Evolutionary conservation across 2,797 vertebrate species (phyloP), one percentile per base, ranked within the genome.

Genomic region (Buceros bicornis): DNA sequence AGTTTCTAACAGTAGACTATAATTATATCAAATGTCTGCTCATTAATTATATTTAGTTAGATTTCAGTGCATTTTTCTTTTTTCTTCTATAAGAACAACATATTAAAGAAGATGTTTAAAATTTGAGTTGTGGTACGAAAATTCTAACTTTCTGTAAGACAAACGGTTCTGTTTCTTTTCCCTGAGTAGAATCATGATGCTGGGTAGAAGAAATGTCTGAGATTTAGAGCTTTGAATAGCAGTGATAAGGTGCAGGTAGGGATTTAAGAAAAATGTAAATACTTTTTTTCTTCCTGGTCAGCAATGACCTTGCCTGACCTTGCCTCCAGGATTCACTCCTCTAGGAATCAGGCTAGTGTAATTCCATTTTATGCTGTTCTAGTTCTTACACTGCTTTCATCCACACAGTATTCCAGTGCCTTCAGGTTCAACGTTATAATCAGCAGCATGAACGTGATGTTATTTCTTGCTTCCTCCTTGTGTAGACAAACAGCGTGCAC

Each of bases 331-430:
- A 90, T 62, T 95, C 25, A 82, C 12, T 82, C 56, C 40, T 77
- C 43, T 51, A 58, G 67, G 65, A 92, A 79, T 70, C 16, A 82
- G 40, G n/a, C 45, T 65, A 82, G 15, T 60, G 48, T 70, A 85
- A 95, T 89, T 87, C 56, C 82, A 21, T 70, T 95, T 93, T 40
- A 73, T 89, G n/a, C 25, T 89, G 28, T 45, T 77, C 67, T 60
- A 42, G 45, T 73, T 89, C 74, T 94, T 57, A 89, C 21, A 48
- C 35, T 71, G 56, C 16, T 85, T 48, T 84, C 64, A 89, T 87
- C 67, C 16, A 1, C 78, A 62, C 22, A 62, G 43, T 33, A 71
- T 61, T 86, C 81, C 77, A 67, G 31, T 82, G 70, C 73, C 37
- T 86, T 60, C 47, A 64, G 28, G 40, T 53, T 88, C 56, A 71